Percentiles rank a stretch among this genome's conserved stretches.
These are phyloP conservation scores for Stomatorhinus walkeri DNA, from an alignment of 2,797 vertebrate genomes.

Conservation along the genomic window DNA sequence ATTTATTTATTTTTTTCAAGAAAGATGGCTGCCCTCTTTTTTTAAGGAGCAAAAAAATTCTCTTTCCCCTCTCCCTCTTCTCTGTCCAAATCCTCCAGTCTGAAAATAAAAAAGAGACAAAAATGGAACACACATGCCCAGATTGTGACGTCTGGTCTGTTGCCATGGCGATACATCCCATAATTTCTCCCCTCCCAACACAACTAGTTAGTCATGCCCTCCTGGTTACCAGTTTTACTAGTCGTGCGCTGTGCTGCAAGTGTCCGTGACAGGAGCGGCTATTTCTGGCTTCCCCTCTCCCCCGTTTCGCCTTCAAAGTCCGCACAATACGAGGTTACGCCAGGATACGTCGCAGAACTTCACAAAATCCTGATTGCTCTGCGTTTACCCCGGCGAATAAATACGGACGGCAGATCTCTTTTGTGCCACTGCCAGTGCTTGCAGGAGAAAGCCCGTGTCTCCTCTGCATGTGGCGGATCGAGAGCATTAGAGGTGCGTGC, in stretches of 20 bases:
- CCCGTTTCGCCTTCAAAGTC: conserved; percentile 36
- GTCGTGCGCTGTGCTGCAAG: conserved; percentile 37
- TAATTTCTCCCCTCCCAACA: conserved; percentile 62
- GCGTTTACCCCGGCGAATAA: conserved; percentile 5
- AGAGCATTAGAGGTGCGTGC: background rate
- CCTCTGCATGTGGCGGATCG: background rate
- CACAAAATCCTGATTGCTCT: conserved; percentile 24
- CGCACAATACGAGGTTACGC: conserved; percentile 38
- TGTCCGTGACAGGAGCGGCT: conserved; percentile 25
- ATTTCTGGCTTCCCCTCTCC: conserved; percentile 37
- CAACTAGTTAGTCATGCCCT: conserved; percentile 68
- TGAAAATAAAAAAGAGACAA: conserved; percentile 75
- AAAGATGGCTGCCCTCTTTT: conserved; percentile 58
- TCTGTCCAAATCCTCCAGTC: conserved; percentile 73
- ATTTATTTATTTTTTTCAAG: conserved; percentile 32
- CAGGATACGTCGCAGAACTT: conserved; percentile 41
- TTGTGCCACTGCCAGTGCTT: background rate
- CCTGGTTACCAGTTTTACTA: conserved; percentile 62
- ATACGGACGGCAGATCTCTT: background rate
- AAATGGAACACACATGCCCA: conserved; percentile 88
- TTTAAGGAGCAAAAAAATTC: conserved; percentile 32
- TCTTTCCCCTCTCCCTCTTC: conserved; percentile 50
- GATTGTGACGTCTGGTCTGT: conserved; percentile 96
- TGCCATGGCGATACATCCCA: conserved; percentile 95
- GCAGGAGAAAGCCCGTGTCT: background rate